Evolutionary conservation across 2,888 invertebrate genomes (phyloP).

Genomic region (Schizotus pectinicornis): DNA sequence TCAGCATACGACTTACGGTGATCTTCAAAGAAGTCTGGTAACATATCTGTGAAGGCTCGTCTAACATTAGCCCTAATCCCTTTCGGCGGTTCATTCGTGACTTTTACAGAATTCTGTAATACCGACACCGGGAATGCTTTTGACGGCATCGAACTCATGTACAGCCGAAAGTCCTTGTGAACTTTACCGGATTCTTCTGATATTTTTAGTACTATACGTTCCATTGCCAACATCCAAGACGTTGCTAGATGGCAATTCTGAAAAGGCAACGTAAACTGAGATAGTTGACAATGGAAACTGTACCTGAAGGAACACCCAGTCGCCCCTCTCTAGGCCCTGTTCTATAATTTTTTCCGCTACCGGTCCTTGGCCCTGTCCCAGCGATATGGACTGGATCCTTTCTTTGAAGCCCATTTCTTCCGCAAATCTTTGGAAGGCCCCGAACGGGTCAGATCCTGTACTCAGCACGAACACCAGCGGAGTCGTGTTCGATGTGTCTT

Average conservation of each 20-base stretch:
- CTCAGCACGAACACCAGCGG: constrained; percentile 88
- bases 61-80: constrained; percentile 88
- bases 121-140: constrained; percentile 87
- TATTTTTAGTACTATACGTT: constrained; percentile 77
- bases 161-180: constrained; percentile 79
- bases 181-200: constrained; percentile 69
- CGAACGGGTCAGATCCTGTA: constrained; percentile 88
- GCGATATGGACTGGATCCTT: constrained; percentile 79
- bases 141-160: constrained; percentile 89
- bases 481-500: constrained; percentile 73
- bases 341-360: constrained; percentile 83
- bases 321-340: constrained; percentile 72
- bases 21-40: constrained; percentile 80
- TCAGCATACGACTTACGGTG: constrained; percentile 67
- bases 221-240: constrained; percentile 90
- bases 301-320: constrained; percentile 90
- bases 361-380: constrained; percentile 91
- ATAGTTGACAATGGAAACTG: constrained; percentile 30
- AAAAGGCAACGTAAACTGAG: constrained; percentile 37
- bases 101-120: constrained; percentile 90
- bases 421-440: constrained; percentile 82
- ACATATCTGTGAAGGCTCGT: constrained; percentile 79
- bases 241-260: constrained; percentile 93
- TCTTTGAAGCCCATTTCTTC: constrained; percentile 74
- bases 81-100: constrained; percentile 94